Base-by-base conservation (phyloP, 2,888 invertebrate genomes). In the Octonoba sinensis region DNA sequence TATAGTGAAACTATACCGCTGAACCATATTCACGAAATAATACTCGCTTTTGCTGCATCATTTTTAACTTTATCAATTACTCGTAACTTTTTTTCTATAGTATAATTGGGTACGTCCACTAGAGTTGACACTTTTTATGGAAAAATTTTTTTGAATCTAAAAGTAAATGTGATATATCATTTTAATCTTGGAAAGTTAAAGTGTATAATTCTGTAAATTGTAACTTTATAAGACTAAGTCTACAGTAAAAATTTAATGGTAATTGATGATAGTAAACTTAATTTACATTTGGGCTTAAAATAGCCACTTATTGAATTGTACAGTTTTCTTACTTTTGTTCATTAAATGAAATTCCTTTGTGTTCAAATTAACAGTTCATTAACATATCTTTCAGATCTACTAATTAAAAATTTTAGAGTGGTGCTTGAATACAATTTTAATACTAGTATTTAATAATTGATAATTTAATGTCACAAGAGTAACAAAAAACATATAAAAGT, bases 391-490 rank as follows among this genome's bases (percentile, higher is more conserved):
- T n/a, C n/a, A n/a, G n/a, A n/a, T n/a, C n/a, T n/a, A n/a, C n/a
- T n/a, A n/a, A n/a, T n/a, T 47, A 47, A 47, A 47, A 47, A 47
- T 47, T 47, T 47, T 47, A 47, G 47, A 47, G 47, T 47, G 15
- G 47, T 47, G 11, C 47, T 47, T 47, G 15, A 47, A 47, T 47
- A 47, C 15, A 12, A 47, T 47, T 47, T 47, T 47, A 47, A 47
- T n/a, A n/a, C n/a, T 47, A 12, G 47, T 47, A 47, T 47, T 47
- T 47, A 47, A 15, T 47, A 47, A 47, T 47, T 47, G 47, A 47
- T 47, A 47, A 47, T 47, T 47, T 47, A 47, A 47, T 47, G 47
- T 47, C 47, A 47, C 47, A 47, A 47, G 47, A 47, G 47, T 47
- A 47, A 15, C 47, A 47, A 47, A 47, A 47, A 47, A 47, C 47